Conservation (phyloP, 2,797 vertebrate species). For the Poecilia gillii region DNA sequence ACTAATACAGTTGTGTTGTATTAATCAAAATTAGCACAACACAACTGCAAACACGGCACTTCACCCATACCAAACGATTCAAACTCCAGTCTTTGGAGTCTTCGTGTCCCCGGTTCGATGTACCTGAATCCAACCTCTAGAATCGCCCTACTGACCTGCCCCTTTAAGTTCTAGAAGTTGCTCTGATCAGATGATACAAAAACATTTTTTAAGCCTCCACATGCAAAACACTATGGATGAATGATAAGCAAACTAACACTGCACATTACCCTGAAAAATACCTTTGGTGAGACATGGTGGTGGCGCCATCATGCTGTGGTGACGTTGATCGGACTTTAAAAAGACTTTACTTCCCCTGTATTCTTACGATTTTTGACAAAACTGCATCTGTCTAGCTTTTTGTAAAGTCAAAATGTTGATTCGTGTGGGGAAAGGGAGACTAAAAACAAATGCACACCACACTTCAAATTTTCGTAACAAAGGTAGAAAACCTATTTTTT, state of each 20-base stretch:
- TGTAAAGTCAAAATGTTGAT: neutral
- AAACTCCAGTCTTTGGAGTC: neutral
- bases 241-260: neutral
- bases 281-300: neutral
- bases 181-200: neutral
- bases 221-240: neutral
- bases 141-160: neutral
- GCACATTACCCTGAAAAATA: neutral
- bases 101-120: neutral
- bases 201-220: neutral
- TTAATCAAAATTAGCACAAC: neutral
- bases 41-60: neutral
- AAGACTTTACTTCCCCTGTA: neutral
- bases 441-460: neutral
- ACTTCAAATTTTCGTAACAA: neutral
- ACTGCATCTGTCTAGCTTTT: no score
- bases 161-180: neutral
- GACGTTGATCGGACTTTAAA: neutral
- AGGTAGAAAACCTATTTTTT: neutral
- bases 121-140: neutral
- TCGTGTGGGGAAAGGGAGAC: neutral
- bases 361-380: neutral
- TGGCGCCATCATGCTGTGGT: neutral
- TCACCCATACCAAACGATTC: neutral
- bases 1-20: no score